Evolutionary conservation across 2,113 vertebrate species (phyloP).

Genomic region (Hippopotamus amphibius): DNA sequence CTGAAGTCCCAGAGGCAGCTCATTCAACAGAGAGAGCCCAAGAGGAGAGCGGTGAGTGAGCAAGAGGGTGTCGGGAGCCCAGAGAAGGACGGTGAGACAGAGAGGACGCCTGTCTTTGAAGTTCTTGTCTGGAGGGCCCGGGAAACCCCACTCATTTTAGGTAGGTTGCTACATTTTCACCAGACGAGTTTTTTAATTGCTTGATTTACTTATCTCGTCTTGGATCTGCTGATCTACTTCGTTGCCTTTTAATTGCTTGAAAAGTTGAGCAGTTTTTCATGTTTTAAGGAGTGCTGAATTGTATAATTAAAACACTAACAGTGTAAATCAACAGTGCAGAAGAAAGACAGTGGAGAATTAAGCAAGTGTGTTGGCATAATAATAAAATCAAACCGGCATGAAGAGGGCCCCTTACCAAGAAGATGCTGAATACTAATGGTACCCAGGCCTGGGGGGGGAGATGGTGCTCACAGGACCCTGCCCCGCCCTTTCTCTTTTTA

Average conservation of each 20-base stretch:
- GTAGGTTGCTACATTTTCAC: conserved; percentile 35
- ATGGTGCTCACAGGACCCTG: background rate
- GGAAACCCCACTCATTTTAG: background rate
- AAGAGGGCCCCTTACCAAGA: conserved; percentile 58
- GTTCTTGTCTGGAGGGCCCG: background rate
- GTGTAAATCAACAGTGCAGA: conserved; percentile 93
- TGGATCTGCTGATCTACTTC: conserved; percentile 90
- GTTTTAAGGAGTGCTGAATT: conserved; percentile 96
- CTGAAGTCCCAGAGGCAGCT: background rate
- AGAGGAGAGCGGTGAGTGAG: background rate
- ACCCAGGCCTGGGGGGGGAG: background rate
- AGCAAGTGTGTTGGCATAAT: conserved; percentile 86
- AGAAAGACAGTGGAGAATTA: conserved; percentile 91
- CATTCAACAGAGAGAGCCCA: too few relatives aligned
- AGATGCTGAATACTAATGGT: background rate
- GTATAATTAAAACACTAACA: conserved; percentile 94
- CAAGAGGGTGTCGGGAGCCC: fast-evolving
- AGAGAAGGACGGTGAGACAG: background rate
- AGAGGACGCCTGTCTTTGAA: fast-evolving
- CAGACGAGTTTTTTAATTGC: conserved; percentile 85
- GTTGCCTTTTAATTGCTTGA: conserved; percentile 92
- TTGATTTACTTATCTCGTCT: conserved; percentile 89
- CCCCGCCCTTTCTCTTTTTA: background rate
- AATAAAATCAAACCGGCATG: conserved; percentile 85
- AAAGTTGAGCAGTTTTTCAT: conserved; percentile 92